Evolutionary conservation across 23 tunicate species (phyloP).

Genomic region (Clavelina lepadiformis): DNA sequence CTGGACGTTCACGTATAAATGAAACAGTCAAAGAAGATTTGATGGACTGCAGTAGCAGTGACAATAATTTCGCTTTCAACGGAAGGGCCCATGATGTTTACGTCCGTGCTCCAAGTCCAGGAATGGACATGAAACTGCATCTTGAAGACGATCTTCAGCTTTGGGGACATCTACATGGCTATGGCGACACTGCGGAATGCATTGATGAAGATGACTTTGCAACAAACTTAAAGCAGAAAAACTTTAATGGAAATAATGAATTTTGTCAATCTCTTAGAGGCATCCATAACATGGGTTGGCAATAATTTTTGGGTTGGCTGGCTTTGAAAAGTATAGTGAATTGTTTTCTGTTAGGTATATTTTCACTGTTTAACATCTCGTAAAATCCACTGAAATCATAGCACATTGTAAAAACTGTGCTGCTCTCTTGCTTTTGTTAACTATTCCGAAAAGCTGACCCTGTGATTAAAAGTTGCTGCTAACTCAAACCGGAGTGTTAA

Average conservation of each 20-base stretch:
- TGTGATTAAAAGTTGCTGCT: too few species aligned
- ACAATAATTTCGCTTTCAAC: not conserved
- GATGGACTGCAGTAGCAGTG: not conserved
- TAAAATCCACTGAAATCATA: too few species aligned
- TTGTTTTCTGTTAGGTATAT: too few species aligned
- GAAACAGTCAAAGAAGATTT: not conserved
- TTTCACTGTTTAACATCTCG: too few species aligned
- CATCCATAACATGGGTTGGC: constrained; percentile 50
- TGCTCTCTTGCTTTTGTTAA: too few species aligned
- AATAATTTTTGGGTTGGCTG: too few species aligned
- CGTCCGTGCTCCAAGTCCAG: constrained; percentile 83
- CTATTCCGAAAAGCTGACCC: too few species aligned
- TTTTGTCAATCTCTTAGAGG: constrained; percentile 20
- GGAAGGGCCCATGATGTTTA: constrained; percentile 27
- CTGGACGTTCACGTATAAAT: not conserved
- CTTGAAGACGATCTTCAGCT: constrained; percentile 39
- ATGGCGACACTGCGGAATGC: constrained; percentile 81
- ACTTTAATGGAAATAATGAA: not conserved
- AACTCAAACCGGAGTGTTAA: too few species aligned
- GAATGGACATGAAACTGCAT: constrained; percentile 58
- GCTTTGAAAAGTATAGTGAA: too few species aligned
- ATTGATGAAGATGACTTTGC: constrained; percentile 29
- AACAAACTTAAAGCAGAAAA: not conserved
- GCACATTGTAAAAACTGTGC: too few species aligned
- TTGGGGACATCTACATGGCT: constrained; percentile 82